phyloP scores from a whole-genome alignment of 2,797 vertebrate genomes.

The Emydoidea blandingii region DNA sequence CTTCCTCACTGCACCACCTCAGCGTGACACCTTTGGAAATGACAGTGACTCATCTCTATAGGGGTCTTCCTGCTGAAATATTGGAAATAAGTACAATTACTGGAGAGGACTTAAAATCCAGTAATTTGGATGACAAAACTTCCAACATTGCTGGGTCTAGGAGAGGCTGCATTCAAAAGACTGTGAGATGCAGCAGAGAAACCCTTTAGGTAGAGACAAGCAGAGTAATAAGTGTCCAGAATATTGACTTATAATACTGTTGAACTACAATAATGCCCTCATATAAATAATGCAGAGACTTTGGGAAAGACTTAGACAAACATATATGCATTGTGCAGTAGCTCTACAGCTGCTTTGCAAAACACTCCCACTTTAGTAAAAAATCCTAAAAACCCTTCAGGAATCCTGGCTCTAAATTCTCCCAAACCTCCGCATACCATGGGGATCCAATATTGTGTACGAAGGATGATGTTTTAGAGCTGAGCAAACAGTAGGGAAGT shows the following conservation, averaged over 20 bases:
- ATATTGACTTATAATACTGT: slow-evolving; percentile 69
- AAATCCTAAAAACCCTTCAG: background rate
- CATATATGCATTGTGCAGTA: background rate
- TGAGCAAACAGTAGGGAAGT: background rate
- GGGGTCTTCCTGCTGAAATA: slow-evolving; percentile 73
- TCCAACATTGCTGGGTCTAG: slow-evolving; percentile 8
- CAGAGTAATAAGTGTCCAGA: slow-evolving; percentile 68
- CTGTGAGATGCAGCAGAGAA: slow-evolving; percentile 66
- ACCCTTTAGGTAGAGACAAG: slow-evolving; percentile 45
- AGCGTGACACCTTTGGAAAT: slow-evolving; percentile 54
- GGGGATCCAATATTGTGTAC: fast-evolving
- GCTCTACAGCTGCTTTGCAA: background rate
- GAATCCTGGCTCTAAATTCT: background rate
- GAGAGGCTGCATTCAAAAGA: slow-evolving; percentile 69
- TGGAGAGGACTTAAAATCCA: slow-evolving; percentile 63
- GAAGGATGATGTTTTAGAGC: background rate
- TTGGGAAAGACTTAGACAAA: slow-evolving; percentile 46
- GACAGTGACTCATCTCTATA: slow-evolving; percentile 73
- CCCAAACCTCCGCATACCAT: background rate
- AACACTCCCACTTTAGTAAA: background rate
- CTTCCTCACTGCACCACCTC: slow-evolving; percentile 60
- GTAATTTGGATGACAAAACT: slow-evolving; percentile 68
- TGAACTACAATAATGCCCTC: slow-evolving; percentile 69
- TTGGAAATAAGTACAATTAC: slow-evolving; percentile 74
- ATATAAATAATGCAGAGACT: slow-evolving; percentile 41